These are phyloP conservation scores for Alethe diademata DNA, from an alignment of 2,113 vertebrate genomes.

Conservation along the genomic window DNA sequence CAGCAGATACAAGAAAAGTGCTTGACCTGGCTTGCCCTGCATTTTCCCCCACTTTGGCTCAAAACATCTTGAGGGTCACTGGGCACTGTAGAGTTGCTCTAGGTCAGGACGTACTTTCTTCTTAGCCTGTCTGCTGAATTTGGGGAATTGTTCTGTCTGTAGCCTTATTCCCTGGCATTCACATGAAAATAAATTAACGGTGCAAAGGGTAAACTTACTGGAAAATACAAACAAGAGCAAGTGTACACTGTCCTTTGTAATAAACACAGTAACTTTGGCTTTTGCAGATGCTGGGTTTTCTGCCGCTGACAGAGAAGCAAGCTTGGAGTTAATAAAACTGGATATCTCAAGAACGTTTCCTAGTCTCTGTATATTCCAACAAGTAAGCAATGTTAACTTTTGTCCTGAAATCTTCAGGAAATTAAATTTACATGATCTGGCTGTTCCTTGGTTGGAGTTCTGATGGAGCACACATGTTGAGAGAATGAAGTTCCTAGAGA, in stretches of 20 bases:
- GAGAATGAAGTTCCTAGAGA: neutral
- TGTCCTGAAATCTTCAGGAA: neutral
- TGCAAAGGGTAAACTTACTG: neutral
- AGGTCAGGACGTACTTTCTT: neutral
- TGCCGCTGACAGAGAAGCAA: constrained; percentile 89
- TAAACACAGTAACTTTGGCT: neutral
- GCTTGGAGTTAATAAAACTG: constrained; percentile 94
- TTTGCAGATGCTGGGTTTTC: constrained; percentile 83
- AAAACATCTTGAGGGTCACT: neutral
- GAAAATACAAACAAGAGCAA: neutral
- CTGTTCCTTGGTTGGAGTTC: neutral
- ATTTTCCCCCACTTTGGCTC: fast-evolving
- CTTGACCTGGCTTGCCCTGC: neutral
- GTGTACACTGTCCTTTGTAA: neutral
- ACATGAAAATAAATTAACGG: neutral
- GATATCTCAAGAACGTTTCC: constrained; percentile 97
- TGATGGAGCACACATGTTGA: neutral
- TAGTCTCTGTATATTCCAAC: constrained; percentile 94
- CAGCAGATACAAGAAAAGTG: neutral
- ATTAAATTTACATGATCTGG: neutral
- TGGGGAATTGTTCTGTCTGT: neutral
- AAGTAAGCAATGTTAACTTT: constrained; percentile 74
- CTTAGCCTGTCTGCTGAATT: neutral
- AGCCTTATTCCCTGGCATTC: neutral
- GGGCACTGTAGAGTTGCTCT: neutral